Conservation (phyloP, 35 echinoderm and acorn worm genomes). For the Apostichopus parvimensis region DNA sequence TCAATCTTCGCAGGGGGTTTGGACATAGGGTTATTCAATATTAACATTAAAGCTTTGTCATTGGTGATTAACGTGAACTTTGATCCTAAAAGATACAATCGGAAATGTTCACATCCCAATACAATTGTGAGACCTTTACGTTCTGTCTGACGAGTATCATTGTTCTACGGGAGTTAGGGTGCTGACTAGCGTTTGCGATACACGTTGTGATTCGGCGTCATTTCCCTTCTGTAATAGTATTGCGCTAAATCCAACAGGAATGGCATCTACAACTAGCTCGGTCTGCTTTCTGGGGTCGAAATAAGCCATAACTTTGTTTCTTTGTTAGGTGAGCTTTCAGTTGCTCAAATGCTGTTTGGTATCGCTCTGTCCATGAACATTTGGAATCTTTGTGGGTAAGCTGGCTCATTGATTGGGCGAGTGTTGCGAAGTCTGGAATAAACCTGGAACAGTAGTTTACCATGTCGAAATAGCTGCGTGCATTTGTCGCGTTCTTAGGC, state of each 20-base stretch:
- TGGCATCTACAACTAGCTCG: slow-evolving; percentile 60
- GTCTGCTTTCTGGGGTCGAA: slow-evolving; percentile 48
- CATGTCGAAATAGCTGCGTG: slow-evolving; percentile 51
- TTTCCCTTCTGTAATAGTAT: slow-evolving; percentile 24
- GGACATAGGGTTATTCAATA: slow-evolving; percentile 46
- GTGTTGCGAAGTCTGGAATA: slow-evolving; percentile 17
- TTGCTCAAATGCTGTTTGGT: slow-evolving; percentile 47
- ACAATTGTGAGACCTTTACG: slow-evolving; percentile 76
- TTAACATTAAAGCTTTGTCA: slow-evolving; percentile 9
- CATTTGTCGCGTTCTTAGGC: slow-evolving; percentile 54
- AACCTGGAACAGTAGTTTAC: slow-evolving; percentile 5
- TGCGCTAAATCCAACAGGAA: slow-evolving; percentile 42
- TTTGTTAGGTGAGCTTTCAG: slow-evolving; percentile 49
- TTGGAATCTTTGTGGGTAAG: slow-evolving; percentile 18
- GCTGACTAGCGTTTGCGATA: slow-evolving; percentile 60
- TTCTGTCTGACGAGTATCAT: slow-evolving; percentile 63
- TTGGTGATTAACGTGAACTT: background rate
- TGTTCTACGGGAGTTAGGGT: slow-evolving; percentile 56
- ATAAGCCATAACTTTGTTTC: slow-evolving; percentile 56
- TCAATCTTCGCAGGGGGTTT: slow-evolving; percentile 60
- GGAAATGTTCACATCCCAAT: slow-evolving; percentile 66
- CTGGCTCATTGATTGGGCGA: slow-evolving; percentile 38
- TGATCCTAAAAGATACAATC: slow-evolving; percentile 47
- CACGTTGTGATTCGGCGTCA: background rate
- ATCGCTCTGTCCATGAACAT: slow-evolving; percentile 54